These are phyloP conservation scores for Gavia stellata DNA, from an alignment of 2,113 vertebrate genomes.

Conservation along the genomic window DNA sequence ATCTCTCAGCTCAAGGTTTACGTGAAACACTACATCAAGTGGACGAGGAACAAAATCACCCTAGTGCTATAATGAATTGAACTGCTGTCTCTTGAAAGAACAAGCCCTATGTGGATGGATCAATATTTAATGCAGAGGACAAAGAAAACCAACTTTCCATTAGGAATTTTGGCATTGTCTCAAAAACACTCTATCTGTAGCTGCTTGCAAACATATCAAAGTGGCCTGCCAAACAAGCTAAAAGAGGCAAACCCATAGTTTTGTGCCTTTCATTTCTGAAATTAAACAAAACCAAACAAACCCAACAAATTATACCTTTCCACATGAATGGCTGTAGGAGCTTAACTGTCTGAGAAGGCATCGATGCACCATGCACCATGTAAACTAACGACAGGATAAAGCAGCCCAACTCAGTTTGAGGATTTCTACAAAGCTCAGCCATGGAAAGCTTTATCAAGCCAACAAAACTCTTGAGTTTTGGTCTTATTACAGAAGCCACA, in stretches of 20 bases:
- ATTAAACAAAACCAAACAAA: background rate
- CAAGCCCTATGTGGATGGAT: background rate
- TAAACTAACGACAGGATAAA: background rate
- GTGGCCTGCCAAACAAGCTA: background rate
- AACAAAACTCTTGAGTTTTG: background rate
- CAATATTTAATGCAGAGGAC: background rate
- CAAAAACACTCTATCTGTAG: background rate
- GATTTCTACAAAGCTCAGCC: background rate
- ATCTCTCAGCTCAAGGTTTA: background rate
- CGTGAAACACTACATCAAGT: background rate
- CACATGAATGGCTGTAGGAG: background rate
- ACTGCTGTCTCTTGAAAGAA: background rate
- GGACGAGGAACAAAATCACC: background rate
- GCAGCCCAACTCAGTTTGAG: background rate
- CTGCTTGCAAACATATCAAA: background rate
- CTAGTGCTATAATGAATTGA: background rate
- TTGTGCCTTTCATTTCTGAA: background rate
- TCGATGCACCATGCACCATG: background rate
- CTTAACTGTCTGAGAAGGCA: background rate
- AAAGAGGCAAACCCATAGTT: background rate
- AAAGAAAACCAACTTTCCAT: background rate
- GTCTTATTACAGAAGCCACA: background rate
- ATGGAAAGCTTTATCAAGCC: background rate
- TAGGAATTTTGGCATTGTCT: background rate
- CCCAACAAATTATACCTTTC: background rate